These are phyloP conservation scores for Trididemnum nubilum DNA, from an alignment of 23 tunicate genomes.

Conservation along the genomic window DNA sequence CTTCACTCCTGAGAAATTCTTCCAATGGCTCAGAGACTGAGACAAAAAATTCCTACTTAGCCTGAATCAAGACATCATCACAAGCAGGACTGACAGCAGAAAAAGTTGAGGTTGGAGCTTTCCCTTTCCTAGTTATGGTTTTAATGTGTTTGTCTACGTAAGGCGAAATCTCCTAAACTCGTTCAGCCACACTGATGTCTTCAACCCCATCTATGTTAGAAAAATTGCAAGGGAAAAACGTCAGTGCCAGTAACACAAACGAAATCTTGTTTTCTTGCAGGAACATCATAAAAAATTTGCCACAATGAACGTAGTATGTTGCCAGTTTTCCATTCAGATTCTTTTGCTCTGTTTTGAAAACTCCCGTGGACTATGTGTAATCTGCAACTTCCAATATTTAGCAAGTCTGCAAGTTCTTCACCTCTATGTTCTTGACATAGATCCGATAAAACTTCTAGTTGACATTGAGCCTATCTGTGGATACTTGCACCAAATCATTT, in stretches of 20 bases:
- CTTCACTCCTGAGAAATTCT: slow-evolving; percentile 12
- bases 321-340: not conserved
- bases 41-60: slow-evolving; percentile 14
- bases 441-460: slow-evolving; percentile 11
- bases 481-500: slow-evolving; percentile 15
- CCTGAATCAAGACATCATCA: slow-evolving; percentile 1
- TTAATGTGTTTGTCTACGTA: slow-evolving; percentile 1
- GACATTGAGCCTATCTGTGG: not conserved
- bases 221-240: slow-evolving; percentile 11
- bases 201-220: slow-evolving; percentile 29
- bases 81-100: not conserved
- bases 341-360: not conserved
- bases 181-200: slow-evolving; percentile 18
- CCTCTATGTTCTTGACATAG: slow-evolving; percentile 8
- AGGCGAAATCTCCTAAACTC: slow-evolving; percentile 3
- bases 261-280: slow-evolving; percentile 31
- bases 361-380: not conserved
- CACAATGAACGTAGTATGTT: not conserved
- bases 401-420: slow-evolving; percentile 14
- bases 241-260: not conserved
- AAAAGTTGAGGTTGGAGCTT: slow-evolving; percentile 1
- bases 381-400: slow-evolving; percentile 25
- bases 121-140: not conserved
- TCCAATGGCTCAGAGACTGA: slow-evolving; percentile 6
- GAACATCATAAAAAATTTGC: not conserved